Percentiles rank a stretch among this genome's conserved stretches.
Conservation (phyloP, 1,140 invertebrate genomes). For the Lordiphosa collinella region DNA sequence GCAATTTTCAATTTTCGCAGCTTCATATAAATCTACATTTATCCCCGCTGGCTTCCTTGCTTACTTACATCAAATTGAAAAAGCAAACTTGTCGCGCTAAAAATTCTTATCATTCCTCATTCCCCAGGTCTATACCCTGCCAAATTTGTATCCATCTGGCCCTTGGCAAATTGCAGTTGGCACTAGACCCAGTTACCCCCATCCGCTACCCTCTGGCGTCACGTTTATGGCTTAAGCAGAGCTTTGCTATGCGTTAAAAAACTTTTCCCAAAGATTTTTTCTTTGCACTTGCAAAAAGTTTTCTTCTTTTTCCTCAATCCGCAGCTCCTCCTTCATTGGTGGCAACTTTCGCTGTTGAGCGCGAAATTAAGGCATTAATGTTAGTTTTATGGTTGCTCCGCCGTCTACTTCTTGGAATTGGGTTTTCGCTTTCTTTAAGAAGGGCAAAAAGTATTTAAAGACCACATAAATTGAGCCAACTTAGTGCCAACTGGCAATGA, state of each 20-base stretch:
- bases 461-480: slow-evolving; percentile 40
- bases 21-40: slow-evolving; percentile 11
- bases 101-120: slow-evolving; percentile 39
- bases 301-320: slow-evolving; percentile 8
- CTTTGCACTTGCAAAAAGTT: slow-evolving; percentile 35
- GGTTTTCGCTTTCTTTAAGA: slow-evolving; percentile 42
- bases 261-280: slow-evolving; percentile 32
- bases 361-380: slow-evolving; percentile 71
- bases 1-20: slow-evolving; percentile 71
- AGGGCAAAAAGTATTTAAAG: slow-evolving; percentile 50
- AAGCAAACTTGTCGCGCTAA: slow-evolving; percentile 53
- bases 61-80: slow-evolving; percentile 52
- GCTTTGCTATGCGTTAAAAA: slow-evolving; percentile 22
- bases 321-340: slow-evolving; percentile 4
- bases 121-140: slow-evolving; percentile 34
- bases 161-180: slow-evolving; percentile 31
- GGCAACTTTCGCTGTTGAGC: slow-evolving; percentile 58
- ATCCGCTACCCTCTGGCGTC: slow-evolving; percentile 3
- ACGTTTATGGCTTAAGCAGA: slow-evolving; percentile 50
- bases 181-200: slow-evolving; percentile 16
- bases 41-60: neutral
- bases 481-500: slow-evolving; percentile 35
- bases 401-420: slow-evolving; percentile 8
- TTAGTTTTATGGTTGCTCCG: slow-evolving; percentile 62
- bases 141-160: slow-evolving; percentile 27